Conservation (phyloP, 2,888 invertebrate genomes). For the Acleris emargana region DNA sequence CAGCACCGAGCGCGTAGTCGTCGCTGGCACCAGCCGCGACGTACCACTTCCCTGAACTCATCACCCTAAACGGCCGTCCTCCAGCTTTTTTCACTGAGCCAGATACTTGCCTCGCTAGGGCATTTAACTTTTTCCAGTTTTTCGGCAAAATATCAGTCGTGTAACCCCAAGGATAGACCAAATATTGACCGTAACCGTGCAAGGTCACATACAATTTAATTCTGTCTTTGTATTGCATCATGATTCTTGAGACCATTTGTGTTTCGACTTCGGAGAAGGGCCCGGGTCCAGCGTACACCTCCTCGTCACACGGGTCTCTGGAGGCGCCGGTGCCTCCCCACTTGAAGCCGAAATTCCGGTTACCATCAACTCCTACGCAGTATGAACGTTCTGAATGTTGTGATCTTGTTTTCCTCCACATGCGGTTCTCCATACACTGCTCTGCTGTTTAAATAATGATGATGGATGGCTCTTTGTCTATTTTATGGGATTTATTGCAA, state of each 20-base stretch:
- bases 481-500: too few relatives aligned
- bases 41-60: slow-evolving; percentile 83
- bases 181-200: slow-evolving; percentile 87
- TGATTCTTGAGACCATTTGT: slow-evolving; percentile 77
- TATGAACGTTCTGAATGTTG: slow-evolving; percentile 30
- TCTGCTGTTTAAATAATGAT: too few relatives aligned
- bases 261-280: slow-evolving; percentile 87
- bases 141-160: slow-evolving; percentile 75
- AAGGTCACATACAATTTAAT: slow-evolving; percentile 87
- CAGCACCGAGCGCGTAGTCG: slow-evolving; percentile 83
- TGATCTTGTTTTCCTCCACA: slow-evolving; percentile 87
- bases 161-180: slow-evolving; percentile 87
- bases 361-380: slow-evolving; percentile 87
- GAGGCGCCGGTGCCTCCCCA: slow-evolving; percentile 88
- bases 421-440: slow-evolving; percentile 74
- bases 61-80: slow-evolving; percentile 70
- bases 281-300: slow-evolving; percentile 84
- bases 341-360: slow-evolving; percentile 87
- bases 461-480: too few relatives aligned
- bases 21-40: slow-evolving; percentile 86
- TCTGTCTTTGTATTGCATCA: slow-evolving; percentile 71
- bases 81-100: slow-evolving; percentile 70
- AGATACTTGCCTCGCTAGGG: slow-evolving; percentile 66
- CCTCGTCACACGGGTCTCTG: slow-evolving; percentile 79
- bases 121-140: slow-evolving; percentile 73